Evolutionary conservation across 1,140 invertebrate species (phyloP).

Genomic region (Magallana gigas): DNA sequence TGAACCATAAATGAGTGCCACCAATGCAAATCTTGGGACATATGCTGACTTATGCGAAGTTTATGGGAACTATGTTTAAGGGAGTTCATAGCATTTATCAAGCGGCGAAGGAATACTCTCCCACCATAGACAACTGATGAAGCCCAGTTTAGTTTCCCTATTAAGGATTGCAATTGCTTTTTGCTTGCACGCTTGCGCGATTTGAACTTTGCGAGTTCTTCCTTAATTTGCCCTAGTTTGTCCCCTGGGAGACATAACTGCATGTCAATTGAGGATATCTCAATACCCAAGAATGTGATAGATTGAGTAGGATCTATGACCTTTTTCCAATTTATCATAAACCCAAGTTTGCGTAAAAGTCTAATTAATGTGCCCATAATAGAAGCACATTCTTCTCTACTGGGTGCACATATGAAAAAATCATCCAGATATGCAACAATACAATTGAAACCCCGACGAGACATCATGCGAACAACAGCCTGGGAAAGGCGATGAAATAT

Average conservation of each 20-base stretch:
- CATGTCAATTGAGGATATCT: neutral
- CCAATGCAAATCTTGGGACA: conserved; percentile 44
- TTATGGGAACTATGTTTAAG: conserved; percentile 35
- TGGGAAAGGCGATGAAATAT: conserved; percentile 45
- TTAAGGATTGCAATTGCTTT: conserved; percentile 46
- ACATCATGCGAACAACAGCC: conserved; percentile 42
- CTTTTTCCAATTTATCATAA: conserved; percentile 50
- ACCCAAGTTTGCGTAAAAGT: conserved; percentile 34
- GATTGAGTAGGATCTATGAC: conserved; percentile 34
- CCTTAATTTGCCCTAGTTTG: neutral
- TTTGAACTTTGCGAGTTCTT: conserved; percentile 24
- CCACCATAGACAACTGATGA: conserved; percentile 36
- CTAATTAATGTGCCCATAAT: conserved; percentile 15
- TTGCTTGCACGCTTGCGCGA: conserved; percentile 42
- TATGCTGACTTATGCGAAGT: neutral
- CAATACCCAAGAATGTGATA: neutral
- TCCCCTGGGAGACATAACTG: neutral
- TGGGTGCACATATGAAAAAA: conserved; percentile 50
- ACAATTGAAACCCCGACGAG: neutral
- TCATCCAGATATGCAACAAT: conserved; percentile 50
- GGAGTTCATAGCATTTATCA: conserved; percentile 32
- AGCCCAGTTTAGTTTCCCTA: conserved; percentile 51
- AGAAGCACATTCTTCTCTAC: neutral
- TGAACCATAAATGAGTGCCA: conserved; percentile 43
- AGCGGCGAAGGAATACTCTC: conserved; percentile 39